Conservation (phyloP, 2,888 invertebrate species). For the Diabrotica balteata region DNA sequence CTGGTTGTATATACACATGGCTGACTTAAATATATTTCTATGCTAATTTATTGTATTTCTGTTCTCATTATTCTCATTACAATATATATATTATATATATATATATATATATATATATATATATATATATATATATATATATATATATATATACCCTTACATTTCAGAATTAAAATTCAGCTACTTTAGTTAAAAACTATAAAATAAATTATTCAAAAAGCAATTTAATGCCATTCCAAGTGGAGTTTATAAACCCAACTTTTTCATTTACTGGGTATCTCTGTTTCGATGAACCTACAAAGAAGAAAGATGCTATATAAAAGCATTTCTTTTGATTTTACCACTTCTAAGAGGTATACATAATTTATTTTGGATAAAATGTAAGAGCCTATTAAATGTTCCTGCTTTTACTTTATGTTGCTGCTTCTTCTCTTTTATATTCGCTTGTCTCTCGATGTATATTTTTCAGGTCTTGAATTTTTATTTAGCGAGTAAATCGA, state of each 20-base stretch:
- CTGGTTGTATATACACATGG: no score
- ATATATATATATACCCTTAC: no score
- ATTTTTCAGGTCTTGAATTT: slow-evolving; percentile 5
- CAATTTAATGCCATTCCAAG: slow-evolving; percentile 8
- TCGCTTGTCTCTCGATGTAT: not conserved
- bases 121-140: no score
- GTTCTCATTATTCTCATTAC: no score
- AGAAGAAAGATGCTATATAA: slow-evolving; percentile 27
- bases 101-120: no score
- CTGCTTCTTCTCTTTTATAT: slow-evolving; percentile 5
- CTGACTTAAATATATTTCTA: no score
- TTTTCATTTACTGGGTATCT: slow-evolving; percentile 17
- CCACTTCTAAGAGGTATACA: slow-evolving; percentile 29
- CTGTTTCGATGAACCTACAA: slow-evolving; percentile 9
- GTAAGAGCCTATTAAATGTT: slow-evolving; percentile 22
- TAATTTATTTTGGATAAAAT: slow-evolving; percentile 32
- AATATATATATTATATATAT: no score
- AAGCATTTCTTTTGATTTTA: slow-evolving; percentile 29
- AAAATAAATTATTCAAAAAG: slow-evolving; percentile 11
- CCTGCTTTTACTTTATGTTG: slow-evolving; percentile 15
- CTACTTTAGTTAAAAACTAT: not conserved
- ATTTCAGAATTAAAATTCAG: no score
- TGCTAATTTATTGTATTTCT: no score
- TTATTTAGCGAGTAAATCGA: slow-evolving; percentile 4
- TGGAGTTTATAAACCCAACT: not conserved